These are phyloP conservation scores for Trissolcus japonicus DNA, from an alignment of 2,888 invertebrate genomes.

Conservation along the genomic window DNA sequence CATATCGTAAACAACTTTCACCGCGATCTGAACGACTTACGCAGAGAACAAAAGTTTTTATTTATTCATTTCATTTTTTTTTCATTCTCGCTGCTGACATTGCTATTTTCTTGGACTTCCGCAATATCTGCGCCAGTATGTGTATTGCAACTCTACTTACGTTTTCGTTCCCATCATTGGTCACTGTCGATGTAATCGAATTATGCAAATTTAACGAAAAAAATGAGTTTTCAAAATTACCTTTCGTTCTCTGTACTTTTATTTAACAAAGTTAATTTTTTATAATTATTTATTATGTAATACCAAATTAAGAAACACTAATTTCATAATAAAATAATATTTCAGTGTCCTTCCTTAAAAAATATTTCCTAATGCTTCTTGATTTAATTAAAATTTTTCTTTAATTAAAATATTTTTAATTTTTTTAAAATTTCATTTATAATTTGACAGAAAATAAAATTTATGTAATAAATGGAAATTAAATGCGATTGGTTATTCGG, in stretches of 20 bases:
- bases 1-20: constrained; percentile 49
- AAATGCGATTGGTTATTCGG: background rate
- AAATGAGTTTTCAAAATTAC: constrained; percentile 13
- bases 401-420: no score
- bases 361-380: no score
- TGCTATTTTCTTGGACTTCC: constrained; percentile 40
- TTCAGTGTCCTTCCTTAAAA: no score
- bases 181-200: constrained; percentile 26
- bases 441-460: no score
- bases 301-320: no score
- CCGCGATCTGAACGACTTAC: constrained; percentile 23
- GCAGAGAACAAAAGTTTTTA: constrained; percentile 31
- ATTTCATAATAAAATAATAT: no score
- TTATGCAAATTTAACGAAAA: constrained; percentile 7
- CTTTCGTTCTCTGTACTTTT: background rate
- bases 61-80: no score
- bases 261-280: background rate
- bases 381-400: no score
- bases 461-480: no score
- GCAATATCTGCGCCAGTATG: constrained; percentile 23
- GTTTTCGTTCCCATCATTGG: constrained; percentile 23
- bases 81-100: constrained; percentile 10
- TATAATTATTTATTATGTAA: background rate
- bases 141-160: constrained; percentile 22
- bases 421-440: no score